A percentile compares a stretch with the other conserved stretches of the same genome.
phyloP scores from a whole-genome alignment of 2,113 vertebrate genomes.

The Oreochromis spilurus region DNA sequence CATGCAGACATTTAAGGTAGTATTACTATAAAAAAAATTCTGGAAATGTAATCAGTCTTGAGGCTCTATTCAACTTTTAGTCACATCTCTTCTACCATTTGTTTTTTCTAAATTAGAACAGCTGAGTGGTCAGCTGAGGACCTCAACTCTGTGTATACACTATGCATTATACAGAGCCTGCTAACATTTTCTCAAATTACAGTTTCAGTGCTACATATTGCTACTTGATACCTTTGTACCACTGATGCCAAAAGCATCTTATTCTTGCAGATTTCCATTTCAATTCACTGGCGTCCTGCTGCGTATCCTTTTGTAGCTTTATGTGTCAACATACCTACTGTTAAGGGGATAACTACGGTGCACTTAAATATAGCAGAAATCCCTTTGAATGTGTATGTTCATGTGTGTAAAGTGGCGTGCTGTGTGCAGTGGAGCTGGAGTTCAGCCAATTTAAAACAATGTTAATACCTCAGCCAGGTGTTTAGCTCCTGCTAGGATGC shows the following conservation, averaged over 20 bases:
- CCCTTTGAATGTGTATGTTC: not conserved
- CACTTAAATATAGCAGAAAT: not conserved
- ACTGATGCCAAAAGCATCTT: not conserved
- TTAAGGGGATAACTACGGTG: not conserved
- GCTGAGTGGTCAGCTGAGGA: not conserved
- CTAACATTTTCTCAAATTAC: not conserved
- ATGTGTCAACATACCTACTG: not conserved
- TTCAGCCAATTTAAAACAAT: not conserved
- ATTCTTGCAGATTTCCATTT: not conserved
- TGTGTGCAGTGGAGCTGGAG: not conserved
- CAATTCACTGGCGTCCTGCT: not conserved
- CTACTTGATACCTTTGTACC: not conserved
- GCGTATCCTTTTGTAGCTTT: not conserved
- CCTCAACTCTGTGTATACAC: not conserved
- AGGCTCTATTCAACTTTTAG: not conserved
- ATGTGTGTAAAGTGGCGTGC: not conserved
- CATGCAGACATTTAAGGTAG: not conserved
- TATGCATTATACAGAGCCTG: not conserved
- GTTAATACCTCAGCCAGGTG: conserved; percentile 24
- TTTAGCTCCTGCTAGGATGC: not conserved
- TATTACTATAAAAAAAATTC: not conserved
- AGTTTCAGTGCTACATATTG: not conserved
- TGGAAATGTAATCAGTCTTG: not conserved
- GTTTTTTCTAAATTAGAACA: not conserved
- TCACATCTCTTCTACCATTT: not conserved